phyloP scores from a whole-genome alignment of 2,797 vertebrate genomes.

The Tragelaphus oryx region DNA sequence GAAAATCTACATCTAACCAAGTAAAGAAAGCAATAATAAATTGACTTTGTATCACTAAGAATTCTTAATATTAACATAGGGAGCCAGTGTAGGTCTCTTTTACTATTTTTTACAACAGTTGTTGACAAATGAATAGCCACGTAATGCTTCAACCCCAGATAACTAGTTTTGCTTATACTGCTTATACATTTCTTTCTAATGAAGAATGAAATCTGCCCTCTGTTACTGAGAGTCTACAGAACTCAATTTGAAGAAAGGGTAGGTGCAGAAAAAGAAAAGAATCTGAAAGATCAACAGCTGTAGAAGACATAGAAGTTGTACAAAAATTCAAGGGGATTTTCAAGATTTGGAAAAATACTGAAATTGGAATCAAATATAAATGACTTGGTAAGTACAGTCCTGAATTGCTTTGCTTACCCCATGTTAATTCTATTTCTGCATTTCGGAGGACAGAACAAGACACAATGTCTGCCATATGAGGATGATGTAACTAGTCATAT shows the following conservation, averaged over 20 bases:
- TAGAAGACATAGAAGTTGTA: neutral
- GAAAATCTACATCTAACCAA: neutral
- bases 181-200: neutral
- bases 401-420: neutral
- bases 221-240: neutral
- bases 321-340: neutral
- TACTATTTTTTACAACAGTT: neutral
- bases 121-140: neutral
- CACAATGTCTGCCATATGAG: neutral
- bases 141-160: neutral
- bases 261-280: neutral
- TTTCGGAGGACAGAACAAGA: neutral
- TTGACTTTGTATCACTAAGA: neutral
- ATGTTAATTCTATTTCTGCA: neutral
- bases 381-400: neutral
- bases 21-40: neutral
- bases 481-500: neutral
- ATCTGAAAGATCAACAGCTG: neutral
- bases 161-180: neutral
- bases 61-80: neutral
- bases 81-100: neutral
- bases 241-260: neutral
- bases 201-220: neutral
- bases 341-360: neutral
- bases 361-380: slow-evolving; percentile 22